Evolutionary conservation across 2,113 vertebrate species (phyloP), one percentile per base, ranked within the genome.

Genomic region (Trichechus manatus): DNA sequence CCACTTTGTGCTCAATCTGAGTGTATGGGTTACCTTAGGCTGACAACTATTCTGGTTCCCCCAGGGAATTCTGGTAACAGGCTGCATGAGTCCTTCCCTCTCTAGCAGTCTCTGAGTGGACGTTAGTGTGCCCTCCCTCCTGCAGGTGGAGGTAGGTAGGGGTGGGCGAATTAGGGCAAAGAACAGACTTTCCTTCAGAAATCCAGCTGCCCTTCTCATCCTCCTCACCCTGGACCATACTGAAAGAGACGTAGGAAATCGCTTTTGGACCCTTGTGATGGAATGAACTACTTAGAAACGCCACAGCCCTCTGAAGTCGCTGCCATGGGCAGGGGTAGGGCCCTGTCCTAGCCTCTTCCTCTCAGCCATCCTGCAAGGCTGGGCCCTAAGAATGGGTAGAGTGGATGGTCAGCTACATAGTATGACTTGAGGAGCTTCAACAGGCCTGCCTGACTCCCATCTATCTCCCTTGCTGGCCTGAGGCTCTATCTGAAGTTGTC

Each of bases 111-210:
- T 29, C 22, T 6, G 15, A 84, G 78, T 11, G 44, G 42, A 89
- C 9, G 39, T 44, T 44, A 66, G 47, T 75, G 33, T 56, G 0
- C 8, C 20, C 44, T 66, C 23, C 80, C 36, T 82, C 25, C 50
- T 75, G 53, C 9, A 89, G 56, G 53, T 33, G 4, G 72, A 53
- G 31, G 19, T 47, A 53, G 31, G 19, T 31, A 61, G 61, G 5
- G 23, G 7, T 33, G 36, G 31, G 44, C 1, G 56, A 77, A 85
- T 31, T 36, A 82, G 20, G 39, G 36, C 77, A 95, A 82, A 82
- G 8, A 56, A 64, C 19, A 89, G 74, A 89, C 86, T 92, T 87
- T 84, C 31, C 70, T 70, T 23, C 75, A 81, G 59, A 94, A 91
- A 47, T 36, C 22, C 4, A 42, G 31, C 25, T 50, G 3, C 3